phyloP scores from a whole-genome alignment of 1,140 invertebrate species.

The Gonatopus flavifemur region DNA sequence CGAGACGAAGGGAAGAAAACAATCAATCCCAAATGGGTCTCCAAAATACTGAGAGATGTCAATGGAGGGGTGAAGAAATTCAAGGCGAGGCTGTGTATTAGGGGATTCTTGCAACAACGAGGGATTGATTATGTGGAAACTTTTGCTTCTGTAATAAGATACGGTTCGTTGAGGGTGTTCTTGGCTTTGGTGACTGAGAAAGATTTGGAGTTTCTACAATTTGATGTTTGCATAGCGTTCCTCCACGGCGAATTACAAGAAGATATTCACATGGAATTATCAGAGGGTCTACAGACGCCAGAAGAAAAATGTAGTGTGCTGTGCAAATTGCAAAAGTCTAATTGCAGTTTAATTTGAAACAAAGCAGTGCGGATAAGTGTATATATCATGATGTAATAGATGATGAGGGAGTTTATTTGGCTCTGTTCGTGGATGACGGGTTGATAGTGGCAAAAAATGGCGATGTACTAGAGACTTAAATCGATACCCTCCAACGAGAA shows the following conservation, averaged over 20 bases:
- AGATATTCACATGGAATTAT: constrained; percentile 41
- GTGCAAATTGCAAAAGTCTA: constrained; percentile 38
- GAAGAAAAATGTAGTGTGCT: constrained; percentile 10
- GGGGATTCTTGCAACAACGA: not conserved
- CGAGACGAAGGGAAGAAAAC: constrained; percentile 24
- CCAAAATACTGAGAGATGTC: constrained; percentile 24
- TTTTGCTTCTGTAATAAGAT: not conserved
- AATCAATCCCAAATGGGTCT: constrained; percentile 45
- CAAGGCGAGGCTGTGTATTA: not conserved
- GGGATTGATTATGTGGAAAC: not conserved
- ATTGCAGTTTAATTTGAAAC: not conserved
- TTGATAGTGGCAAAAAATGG: constrained; percentile 1
- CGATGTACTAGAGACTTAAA: not conserved
- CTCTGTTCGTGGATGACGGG: constrained; percentile 20
- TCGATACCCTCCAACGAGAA: not conserved
- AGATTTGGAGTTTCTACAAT: constrained; percentile 28
- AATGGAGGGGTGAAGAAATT: not conserved
- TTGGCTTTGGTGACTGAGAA: constrained; percentile 22
- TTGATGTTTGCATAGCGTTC: constrained; percentile 42
- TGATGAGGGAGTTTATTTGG: constrained; percentile 3
- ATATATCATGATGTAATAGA: not conserved
- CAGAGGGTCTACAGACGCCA: constrained; percentile 35
- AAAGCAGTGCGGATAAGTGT: constrained; percentile 10
- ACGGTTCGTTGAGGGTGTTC: not conserved
- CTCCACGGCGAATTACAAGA: constrained; percentile 41